Percentiles rank a stretch among this genome's conserved stretches.
Evolutionary conservation across 2,113 vertebrate species (phyloP).

Genomic region (Pelecanoides urinatrix): DNA sequence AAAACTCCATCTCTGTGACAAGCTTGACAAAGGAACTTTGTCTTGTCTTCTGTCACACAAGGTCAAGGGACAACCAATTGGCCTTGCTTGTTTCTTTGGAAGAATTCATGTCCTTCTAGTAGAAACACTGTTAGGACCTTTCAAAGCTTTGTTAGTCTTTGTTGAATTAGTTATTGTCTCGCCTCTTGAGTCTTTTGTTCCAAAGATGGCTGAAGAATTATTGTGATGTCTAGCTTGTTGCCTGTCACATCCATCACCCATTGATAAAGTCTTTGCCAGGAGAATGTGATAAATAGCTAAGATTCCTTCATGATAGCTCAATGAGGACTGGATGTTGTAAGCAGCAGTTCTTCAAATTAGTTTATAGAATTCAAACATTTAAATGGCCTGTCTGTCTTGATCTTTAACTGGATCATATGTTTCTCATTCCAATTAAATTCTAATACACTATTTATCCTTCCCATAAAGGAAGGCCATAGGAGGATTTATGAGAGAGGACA

Average conservation of each 20-base stretch:
- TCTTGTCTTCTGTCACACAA: not conserved
- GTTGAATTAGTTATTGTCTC: not conserved
- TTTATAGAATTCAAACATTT: not conserved
- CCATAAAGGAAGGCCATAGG: not conserved
- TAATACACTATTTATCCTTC: not conserved
- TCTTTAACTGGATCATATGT: not conserved
- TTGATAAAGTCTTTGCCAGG: not conserved
- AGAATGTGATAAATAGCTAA: not conserved
- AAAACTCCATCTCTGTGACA: not conserved
- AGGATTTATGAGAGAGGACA: not conserved
- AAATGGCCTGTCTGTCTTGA: not conserved
- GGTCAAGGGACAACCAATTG: constrained; percentile 9
- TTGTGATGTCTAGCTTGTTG: not conserved
- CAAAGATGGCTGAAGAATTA: not conserved
- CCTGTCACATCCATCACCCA: not conserved
- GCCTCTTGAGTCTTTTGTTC: not conserved
- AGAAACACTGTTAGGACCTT: not conserved
- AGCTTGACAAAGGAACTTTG: constrained; percentile 22
- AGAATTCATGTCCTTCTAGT: constrained; percentile 7
- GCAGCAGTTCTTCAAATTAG: not conserved
- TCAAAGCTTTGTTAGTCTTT: constrained; percentile 28
- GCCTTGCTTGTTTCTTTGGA: not conserved
- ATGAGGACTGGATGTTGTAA: not conserved
- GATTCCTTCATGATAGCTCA: constrained; percentile 5
- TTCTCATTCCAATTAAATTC: not conserved